Percentiles rank a stretch among this genome's conserved stretches.
Conservation (phyloP, 2,797 vertebrate genomes). For the Holocentrus rufus region DNA sequence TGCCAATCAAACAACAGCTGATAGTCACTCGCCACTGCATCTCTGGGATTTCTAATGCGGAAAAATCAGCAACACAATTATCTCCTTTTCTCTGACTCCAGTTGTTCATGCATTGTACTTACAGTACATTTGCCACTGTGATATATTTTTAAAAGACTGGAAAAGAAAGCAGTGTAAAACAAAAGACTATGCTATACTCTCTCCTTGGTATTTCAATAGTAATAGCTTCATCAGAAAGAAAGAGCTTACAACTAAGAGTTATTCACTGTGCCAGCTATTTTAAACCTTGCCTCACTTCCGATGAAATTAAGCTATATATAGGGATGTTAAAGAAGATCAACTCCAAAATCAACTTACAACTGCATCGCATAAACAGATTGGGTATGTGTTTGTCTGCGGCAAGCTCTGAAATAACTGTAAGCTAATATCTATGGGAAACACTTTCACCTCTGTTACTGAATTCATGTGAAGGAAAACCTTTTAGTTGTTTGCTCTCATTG, state of each 20-base stretch:
- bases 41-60: background rate
- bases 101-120: background rate
- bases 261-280: constrained; percentile 18
- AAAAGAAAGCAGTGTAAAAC: too few species aligned
- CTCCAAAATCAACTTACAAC: constrained; percentile 16
- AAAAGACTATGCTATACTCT: too few species aligned
- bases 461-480: background rate
- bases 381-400: background rate
- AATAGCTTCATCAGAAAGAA: background rate
- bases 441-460: background rate
- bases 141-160: background rate
- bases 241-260: background rate
- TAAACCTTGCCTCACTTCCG: constrained; percentile 14
- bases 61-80: background rate
- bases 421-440: background rate
- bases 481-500: background rate
- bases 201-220: too few species aligned
- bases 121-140: background rate
- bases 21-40: too few species aligned
- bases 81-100: background rate
- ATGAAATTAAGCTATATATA: constrained; percentile 11
- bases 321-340: constrained; percentile 9
- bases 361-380: background rate
- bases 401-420: background rate
- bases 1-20: background rate